phyloP scores from a whole-genome alignment of 1,140 invertebrate genomes.

The Calliopsis andreniformis region DNA sequence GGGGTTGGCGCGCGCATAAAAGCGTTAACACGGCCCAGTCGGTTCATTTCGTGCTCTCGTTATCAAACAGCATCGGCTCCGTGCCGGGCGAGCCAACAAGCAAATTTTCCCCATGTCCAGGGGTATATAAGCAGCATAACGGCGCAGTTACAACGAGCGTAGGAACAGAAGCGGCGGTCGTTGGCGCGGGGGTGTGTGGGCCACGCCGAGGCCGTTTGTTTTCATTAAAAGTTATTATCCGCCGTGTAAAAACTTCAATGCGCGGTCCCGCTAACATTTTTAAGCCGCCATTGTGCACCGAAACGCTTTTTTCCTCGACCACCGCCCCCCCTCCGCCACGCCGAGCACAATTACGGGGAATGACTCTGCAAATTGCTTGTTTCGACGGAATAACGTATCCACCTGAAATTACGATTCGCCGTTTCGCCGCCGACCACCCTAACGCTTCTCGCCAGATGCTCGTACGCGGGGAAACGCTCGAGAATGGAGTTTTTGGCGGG shows the following conservation, averaged over 20 bases:
- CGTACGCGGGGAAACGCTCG: neutral
- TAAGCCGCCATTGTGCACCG: slow-evolving; percentile 58
- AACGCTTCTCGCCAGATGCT: slow-evolving; percentile 14
- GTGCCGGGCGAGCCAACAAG: neutral
- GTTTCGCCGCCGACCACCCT: slow-evolving; percentile 12
- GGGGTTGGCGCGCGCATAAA: slow-evolving; percentile 16
- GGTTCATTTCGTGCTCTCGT: slow-evolving; percentile 47
- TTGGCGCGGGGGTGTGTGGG: neutral
- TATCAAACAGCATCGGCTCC: slow-evolving; percentile 49
- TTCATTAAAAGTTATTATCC: slow-evolving; percentile 67
- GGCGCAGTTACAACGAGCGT: slow-evolving; percentile 27
- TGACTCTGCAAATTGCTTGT: slow-evolving; percentile 48
- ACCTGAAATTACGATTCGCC: slow-evolving; percentile 48
- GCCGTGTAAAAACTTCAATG: slow-evolving; percentile 60
- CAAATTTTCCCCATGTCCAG: slow-evolving; percentile 17
- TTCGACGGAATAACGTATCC: slow-evolving; percentile 48
- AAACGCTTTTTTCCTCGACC: slow-evolving; percentile 32
- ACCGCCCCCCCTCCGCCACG: neutral
- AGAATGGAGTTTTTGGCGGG: neutral
- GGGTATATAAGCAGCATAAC: slow-evolving; percentile 8
- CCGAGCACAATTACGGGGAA: slow-evolving; percentile 40
- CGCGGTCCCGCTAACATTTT: slow-evolving; percentile 53
- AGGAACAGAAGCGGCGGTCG: slow-evolving; percentile 1
- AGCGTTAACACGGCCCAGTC: slow-evolving; percentile 28
- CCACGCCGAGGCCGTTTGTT: slow-evolving; percentile 52